A percentile compares a stretch with the other conserved stretches of the same genome.
These are phyloP conservation scores for Anguilla pacifica DNA, from an alignment of 2,797 vertebrate species.

Conservation along the genomic window DNA sequence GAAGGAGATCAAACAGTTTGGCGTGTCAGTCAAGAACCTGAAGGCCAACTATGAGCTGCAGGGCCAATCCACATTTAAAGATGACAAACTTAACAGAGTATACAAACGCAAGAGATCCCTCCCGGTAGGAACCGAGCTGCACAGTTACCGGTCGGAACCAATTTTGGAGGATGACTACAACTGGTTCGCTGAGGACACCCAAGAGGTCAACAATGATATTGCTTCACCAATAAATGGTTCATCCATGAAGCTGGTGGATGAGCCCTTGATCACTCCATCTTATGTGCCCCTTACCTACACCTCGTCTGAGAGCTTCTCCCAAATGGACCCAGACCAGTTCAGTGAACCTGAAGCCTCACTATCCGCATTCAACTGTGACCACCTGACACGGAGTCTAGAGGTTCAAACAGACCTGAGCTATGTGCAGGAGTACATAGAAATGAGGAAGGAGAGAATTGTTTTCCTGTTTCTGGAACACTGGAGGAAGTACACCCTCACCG, in stretches of 20 bases:
- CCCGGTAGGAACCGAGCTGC: slow-evolving; percentile 64
- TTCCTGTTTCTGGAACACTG: slow-evolving; percentile 94
- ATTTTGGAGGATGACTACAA: slow-evolving; percentile 74
- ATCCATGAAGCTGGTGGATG: slow-evolving; percentile 56
- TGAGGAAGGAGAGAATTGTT: slow-evolving; percentile 88
- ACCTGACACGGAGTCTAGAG: slow-evolving; percentile 72
- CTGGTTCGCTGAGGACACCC: slow-evolving; percentile 48
- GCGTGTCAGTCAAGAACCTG: slow-evolving; percentile 90
- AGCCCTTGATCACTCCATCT: slow-evolving; percentile 63
- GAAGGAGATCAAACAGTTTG: slow-evolving; percentile 88
- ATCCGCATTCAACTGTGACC: slow-evolving; percentile 69
- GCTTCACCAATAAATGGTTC: slow-evolving; percentile 43
- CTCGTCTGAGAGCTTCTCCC: slow-evolving; percentile 55
- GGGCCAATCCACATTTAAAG: slow-evolving; percentile 52
- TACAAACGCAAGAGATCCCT: slow-evolving; percentile 80
- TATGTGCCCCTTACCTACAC: slow-evolving; percentile 60
- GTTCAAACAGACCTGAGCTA: slow-evolving; percentile 78
- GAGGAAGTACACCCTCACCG: slow-evolving; percentile 83
- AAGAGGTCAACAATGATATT: slow-evolving; percentile 24
- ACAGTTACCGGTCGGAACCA: slow-evolving; percentile 66
- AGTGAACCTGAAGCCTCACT: slow-evolving; percentile 62
- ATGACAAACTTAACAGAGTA: slow-evolving; percentile 60
- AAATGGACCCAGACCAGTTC: slow-evolving; percentile 61
- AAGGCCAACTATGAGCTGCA: slow-evolving; percentile 89
- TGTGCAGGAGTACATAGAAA: slow-evolving; percentile 80